A percentile compares a stretch with the other conserved stretches of the same genome.
Evolutionary conservation across 1,140 invertebrate species (phyloP).

Genomic region (Contarinia nasturtii): DNA sequence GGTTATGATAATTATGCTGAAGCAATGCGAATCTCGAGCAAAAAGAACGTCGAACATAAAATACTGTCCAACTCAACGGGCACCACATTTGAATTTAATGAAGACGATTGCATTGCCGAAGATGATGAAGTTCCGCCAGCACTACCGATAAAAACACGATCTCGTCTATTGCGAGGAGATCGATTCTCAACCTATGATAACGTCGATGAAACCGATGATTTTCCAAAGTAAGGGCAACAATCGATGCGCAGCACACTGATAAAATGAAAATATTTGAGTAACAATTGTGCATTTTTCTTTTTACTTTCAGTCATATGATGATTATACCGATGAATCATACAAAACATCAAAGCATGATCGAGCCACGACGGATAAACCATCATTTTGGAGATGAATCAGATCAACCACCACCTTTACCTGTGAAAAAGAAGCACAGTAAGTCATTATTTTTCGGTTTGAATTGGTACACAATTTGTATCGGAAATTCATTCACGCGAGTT

Average conservation of each 20-base stretch:
- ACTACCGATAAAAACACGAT: constrained; percentile 37
- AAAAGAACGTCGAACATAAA: no score
- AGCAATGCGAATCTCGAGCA: no score
- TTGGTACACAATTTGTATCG: constrained; percentile 3
- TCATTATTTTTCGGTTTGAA: no score
- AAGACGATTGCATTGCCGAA: no score
- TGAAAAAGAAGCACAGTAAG: constrained; percentile 88
- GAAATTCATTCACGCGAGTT: neutral
- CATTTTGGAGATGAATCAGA: constrained; percentile 22
- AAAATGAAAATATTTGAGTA: neutral
- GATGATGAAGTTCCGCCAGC: constrained; percentile 20
- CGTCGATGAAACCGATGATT: constrained; percentile 31
- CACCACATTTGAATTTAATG: no score
- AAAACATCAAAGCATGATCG: constrained; percentile 20
- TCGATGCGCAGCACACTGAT: neutral
- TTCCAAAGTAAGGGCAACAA: constrained; percentile 9
- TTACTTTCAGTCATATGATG: neutral
- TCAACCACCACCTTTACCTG: constrained; percentile 69
- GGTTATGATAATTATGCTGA: no score
- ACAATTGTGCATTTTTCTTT: neutral
- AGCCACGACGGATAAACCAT: constrained; percentile 8
- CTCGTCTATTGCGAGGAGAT: constrained; percentile 26
- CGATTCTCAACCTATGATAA: constrained; percentile 58
- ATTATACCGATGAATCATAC: constrained; percentile 4
- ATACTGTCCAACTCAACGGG: no score